Evolutionary conservation across 2,113 vertebrate species (phyloP), one percentile per base, ranked within the genome.

Genomic region (Mormoops blainvillei): DNA sequence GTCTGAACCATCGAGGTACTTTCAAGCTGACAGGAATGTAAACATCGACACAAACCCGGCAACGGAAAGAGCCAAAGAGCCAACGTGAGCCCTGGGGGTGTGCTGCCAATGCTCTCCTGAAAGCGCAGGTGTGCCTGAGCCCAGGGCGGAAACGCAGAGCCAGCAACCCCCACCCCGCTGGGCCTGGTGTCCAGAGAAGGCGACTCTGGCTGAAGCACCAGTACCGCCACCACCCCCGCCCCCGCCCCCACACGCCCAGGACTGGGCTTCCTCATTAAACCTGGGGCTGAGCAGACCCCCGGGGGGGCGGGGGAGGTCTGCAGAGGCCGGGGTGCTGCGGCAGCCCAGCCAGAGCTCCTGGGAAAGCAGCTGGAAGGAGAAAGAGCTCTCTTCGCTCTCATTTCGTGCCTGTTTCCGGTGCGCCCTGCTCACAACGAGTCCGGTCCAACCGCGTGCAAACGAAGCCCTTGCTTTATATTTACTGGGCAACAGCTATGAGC

Each of bases 211-310:
- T 38, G 50, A 61, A n/a, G 68, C 52, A 65, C n/a, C 10, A 7
- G 18, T 11, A 33, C 2, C 0, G 26, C 28, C 33, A 10, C 1
- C 1, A 0, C 54, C 54, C 19, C 19, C 54, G 2, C 54, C 19
- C 54, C 19, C 6, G n/a, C 22, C 2, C 54, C 24, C 16, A 19
- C 38, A 31, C 13, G 0, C 28, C 61, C 38, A 28, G 3, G 38
- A 41, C 13, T 0, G 7, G 18, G 7, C 22, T 9, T n/a, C 84
- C n/a, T 45, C 38, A 8, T 6, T 19, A 68, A 52, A 28, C 33
- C 71, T 7, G 20, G 24, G 19, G 24, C 7, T 0, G 1, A 8
- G 5, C 2, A 13, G 16, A 54, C 41, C 16, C 50, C 0, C 0
- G 2, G 13, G 41, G 38, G 38, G 74, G 15, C 22, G 8, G 45